These are phyloP conservation scores for Euwallacea fornicatus DNA, from an alignment of 1,140 invertebrate genomes.

Conservation along the genomic window DNA sequence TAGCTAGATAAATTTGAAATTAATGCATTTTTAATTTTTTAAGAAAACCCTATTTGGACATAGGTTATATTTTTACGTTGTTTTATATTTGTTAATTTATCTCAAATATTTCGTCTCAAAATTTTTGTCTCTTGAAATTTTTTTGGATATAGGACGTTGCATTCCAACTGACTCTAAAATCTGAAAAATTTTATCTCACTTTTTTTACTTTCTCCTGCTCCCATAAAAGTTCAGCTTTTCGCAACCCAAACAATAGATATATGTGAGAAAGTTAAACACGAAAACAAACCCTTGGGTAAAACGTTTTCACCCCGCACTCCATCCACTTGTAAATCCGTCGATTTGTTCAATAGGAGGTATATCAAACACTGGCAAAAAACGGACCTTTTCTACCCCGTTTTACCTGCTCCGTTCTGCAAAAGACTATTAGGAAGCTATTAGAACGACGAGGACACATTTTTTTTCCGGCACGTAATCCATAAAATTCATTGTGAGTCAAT, in stretches of 20 bases:
- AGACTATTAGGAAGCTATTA: conserved; percentile 36
- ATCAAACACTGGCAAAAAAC: conserved; percentile 34
- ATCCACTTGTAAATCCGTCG: conserved; percentile 37
- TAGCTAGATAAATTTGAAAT: too few relatives aligned
- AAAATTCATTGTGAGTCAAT: conserved; percentile 36
- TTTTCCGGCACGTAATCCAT: conserved; percentile 31
- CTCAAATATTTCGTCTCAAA: too few relatives aligned
- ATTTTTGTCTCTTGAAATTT: too few relatives aligned
- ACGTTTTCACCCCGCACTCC: conserved; percentile 30
- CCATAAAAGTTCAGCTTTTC: conserved; percentile 8
- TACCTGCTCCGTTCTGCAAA: conserved; percentile 31
- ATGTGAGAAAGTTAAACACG: conserved; percentile 36
- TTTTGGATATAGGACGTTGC: too few relatives aligned
- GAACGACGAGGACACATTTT: conserved; percentile 33
- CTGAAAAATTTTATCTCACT: too few relatives aligned
- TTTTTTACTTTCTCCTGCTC: too few relatives aligned
- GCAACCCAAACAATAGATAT: conserved; percentile 25
- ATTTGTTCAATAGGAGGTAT: conserved; percentile 37
- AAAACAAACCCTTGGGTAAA: conserved; percentile 31
- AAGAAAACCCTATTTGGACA: too few relatives aligned
- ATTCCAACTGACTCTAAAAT: too few relatives aligned
- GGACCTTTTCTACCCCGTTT: conserved; percentile 27
- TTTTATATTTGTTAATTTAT: too few relatives aligned
- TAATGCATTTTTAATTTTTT: too few relatives aligned
- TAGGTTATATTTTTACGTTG: too few relatives aligned